Evolutionary conservation across 1,140 invertebrate genomes (phyloP).

Genomic region (Lamellibrachia luymesi): DNA sequence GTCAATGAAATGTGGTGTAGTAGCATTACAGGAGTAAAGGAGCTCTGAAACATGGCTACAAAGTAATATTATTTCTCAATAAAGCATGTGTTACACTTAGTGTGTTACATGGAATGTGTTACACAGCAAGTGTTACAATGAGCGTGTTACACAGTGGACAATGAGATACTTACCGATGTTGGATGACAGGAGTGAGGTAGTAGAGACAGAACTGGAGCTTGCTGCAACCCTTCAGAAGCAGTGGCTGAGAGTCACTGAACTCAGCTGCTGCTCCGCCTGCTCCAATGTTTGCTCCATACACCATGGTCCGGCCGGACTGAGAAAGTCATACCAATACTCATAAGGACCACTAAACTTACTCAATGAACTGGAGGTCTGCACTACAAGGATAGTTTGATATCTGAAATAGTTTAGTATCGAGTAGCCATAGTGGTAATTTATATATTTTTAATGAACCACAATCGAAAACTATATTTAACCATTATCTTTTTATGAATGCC

Average conservation of each 20-base stretch:
- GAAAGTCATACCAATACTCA: background rate
- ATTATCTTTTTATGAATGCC: too few relatives aligned
- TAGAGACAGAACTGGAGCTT: slow-evolving; percentile 12
- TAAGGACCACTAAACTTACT: background rate
- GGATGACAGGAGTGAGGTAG: slow-evolving; percentile 7
- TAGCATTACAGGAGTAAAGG: too few relatives aligned
- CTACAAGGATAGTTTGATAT: too few relatives aligned
- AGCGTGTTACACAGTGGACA: background rate
- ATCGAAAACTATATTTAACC: too few relatives aligned
- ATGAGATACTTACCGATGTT: background rate
- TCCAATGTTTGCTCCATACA: background rate
- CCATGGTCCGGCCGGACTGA: background rate
- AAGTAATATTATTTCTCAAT: too few relatives aligned
- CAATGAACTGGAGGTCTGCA: too few relatives aligned
- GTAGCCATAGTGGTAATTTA: too few relatives aligned
- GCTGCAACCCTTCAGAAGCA: slow-evolving; percentile 12
- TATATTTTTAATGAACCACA: too few relatives aligned
- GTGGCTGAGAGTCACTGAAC: slow-evolving; percentile 15
- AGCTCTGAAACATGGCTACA: too few relatives aligned
- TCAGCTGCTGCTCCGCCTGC: background rate
- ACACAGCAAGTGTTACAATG: background rate
- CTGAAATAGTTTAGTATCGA: too few relatives aligned
- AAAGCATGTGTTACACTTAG: background rate
- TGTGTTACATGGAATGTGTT: background rate
- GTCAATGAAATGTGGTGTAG: too few relatives aligned